phyloP scores from a whole-genome alignment of 2,797 vertebrate genomes.

The Podarcis siculus region DNA sequence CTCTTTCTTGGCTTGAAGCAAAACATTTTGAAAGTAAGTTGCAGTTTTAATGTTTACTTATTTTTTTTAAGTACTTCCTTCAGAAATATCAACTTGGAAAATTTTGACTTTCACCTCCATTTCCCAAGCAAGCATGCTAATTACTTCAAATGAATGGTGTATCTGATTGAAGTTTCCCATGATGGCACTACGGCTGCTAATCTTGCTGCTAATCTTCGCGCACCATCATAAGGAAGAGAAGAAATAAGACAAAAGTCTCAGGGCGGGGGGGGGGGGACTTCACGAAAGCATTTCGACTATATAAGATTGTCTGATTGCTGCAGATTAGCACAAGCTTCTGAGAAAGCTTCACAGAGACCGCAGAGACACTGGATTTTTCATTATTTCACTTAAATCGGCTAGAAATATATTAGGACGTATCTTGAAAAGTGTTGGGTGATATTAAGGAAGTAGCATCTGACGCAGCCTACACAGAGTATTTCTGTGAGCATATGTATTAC shows the following conservation, averaged over 20 bases:
- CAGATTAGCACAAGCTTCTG: neutral
- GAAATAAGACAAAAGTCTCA: conserved; percentile 34
- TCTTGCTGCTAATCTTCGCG: neutral
- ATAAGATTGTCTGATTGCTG: conserved; percentile 9
- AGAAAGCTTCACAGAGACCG: neutral
- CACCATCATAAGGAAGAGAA: conserved; percentile 28
- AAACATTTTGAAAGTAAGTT: neutral
- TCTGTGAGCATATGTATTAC: neutral
- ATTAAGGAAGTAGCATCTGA: neutral
- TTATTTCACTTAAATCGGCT: neutral
- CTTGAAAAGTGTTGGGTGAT: conserved; percentile 33
- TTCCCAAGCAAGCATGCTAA: neutral
- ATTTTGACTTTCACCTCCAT: neutral
- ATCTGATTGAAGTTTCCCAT: neutral
- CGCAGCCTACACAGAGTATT: neutral
- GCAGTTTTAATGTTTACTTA: neutral
- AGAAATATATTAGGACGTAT: conserved; percentile 17
- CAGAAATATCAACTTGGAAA: conserved; percentile 27
- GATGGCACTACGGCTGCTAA: neutral
- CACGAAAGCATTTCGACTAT: neutral
- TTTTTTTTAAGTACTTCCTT: neutral
- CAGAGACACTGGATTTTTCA: neutral
- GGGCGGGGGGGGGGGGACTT: conserved; percentile 5
- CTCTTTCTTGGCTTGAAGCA: conserved; percentile 19
- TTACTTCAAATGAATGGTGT: conserved; percentile 1